A percentile compares a stretch with the other conserved stretches of the same genome.
Conservation (phyloP, 1,140 invertebrate genomes). For the Ditylenchus dipsaci region DNA sequence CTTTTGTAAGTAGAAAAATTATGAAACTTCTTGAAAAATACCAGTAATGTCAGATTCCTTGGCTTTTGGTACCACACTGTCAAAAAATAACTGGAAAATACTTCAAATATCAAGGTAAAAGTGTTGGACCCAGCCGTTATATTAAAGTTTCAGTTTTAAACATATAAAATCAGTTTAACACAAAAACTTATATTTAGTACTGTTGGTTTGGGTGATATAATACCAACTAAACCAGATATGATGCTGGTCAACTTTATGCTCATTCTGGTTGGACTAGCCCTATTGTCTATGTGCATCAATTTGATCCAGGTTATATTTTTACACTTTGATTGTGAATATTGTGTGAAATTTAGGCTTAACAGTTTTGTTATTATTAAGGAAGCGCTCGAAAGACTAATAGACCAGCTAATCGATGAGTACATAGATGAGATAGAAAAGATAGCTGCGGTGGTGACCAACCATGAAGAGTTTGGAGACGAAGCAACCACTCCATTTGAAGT, state of each 20-base stretch:
- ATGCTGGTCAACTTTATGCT: conserved; percentile 56
- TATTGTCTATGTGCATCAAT: conserved; percentile 57
- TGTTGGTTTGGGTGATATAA: conserved; percentile 53
- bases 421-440: conserved; percentile 57
- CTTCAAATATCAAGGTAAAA: too few species aligned
- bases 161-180: too few species aligned
- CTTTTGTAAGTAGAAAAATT: too few species aligned
- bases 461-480: conserved; percentile 46
- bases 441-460: conserved; percentile 40
- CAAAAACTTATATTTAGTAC: conserved; percentile 47
- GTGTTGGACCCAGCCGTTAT: too few species aligned
- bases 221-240: conserved; percentile 54
- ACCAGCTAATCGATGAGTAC: conserved; percentile 51
- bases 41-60: too few species aligned
- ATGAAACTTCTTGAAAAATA: too few species aligned
- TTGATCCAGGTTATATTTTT: conserved; percentile 44
- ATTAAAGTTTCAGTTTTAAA: too few species aligned
- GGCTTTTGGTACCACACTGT: too few species aligned
- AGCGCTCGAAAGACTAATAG: conserved; percentile 42
- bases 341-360: not conserved
- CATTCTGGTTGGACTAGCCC: conserved; percentile 55
- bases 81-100: too few species aligned
- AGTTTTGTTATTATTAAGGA: conserved; percentile 37
- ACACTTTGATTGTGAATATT: not conserved
- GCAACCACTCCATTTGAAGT: conserved; percentile 49